Evolutionary conservation across 2,888 invertebrate species (phyloP), one percentile per base, ranked within the genome.

Genomic region (Synergus umbraculus): DNA sequence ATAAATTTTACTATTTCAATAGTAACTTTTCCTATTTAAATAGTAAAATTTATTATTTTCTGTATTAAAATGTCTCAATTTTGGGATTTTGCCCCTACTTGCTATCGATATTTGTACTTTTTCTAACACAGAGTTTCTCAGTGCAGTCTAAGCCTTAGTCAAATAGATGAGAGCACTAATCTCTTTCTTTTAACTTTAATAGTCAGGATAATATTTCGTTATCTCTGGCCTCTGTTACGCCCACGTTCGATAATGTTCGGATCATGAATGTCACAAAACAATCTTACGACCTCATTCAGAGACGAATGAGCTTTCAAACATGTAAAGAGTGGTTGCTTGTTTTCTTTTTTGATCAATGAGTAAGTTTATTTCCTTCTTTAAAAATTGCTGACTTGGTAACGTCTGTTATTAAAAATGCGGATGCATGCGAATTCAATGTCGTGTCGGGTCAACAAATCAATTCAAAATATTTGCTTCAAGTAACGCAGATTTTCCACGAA

Each of bases 231-330:
- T 79, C 73, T 79, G 86, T 67, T 85, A 86, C 86, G 86, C 88
- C 87, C 85, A 88, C 88, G 84, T 84, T 82, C 73, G 87, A 87
- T 88, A 88, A 85, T 81, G 76, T 78, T 60, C 15, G 65, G 63
- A 81, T 82, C 79, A 67, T 67, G 78, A 73, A 79, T 82, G 76
- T 78, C 77, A 76, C 65, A 76, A 77, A 80, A 79, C 80, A 76
- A 81, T 82, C 82, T 82, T 78, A 67, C 78, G 77, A 78, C 77
- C 77, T 78, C 77, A n/a, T 54, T 41, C 44, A 22, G 67, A 44
- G 67, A 67, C 44, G n/a, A n/a, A n/a, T 37, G 37, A 37, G 0
- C 37, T 37, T 5, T 37, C 37, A 37, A 37, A 37, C 37, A 37
- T 37, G 37, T 7, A 37, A 37, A 5, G 22, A 60, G 22, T 4